These are phyloP conservation scores for Copidosoma aretas DNA, from an alignment of 2,888 invertebrate species.

Conservation along the genomic window DNA sequence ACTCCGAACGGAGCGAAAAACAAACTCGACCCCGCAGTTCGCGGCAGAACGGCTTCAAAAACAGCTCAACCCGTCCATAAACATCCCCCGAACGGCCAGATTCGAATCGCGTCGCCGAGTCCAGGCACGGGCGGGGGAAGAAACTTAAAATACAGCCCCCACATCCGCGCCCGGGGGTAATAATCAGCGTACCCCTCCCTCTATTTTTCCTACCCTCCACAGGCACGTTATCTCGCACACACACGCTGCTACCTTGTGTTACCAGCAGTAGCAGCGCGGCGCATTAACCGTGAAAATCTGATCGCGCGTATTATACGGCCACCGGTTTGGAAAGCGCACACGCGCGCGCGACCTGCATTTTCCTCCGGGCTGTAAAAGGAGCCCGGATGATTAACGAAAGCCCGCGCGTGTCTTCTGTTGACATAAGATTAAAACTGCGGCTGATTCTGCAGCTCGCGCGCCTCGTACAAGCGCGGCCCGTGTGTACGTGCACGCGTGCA, in stretches of 20 bases:
- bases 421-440: conserved; percentile 54
- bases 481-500: conserved; percentile 17
- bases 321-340: neutral
- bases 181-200: conserved; percentile 23
- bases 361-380: conserved; percentile 20
- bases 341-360: conserved; percentile 27
- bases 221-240: conserved; percentile 5
- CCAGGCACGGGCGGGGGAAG: conserved; percentile 8
- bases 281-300: conserved; percentile 34
- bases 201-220: conserved; percentile 18
- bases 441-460: conserved; percentile 52
- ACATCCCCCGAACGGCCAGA: neutral
- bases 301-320: conserved; percentile 8
- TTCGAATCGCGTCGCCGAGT: conserved; percentile 16
- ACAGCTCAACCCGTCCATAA: too few relatives aligned
- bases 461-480: conserved; percentile 1
- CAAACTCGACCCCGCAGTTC: too few relatives aligned
- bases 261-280: neutral
- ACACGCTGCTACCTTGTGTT: neutral
- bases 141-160: conserved; percentile 25
- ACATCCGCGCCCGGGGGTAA: neutral
- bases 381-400: conserved; percentile 42
- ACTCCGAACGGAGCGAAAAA: too few relatives aligned
- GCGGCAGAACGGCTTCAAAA: too few relatives aligned
- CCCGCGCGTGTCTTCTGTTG: conserved; percentile 49